A percentile compares a stretch with the other conserved stretches of the same genome.
Conservation (phyloP, 2,888 invertebrate genomes). For the Apoda limacodes region DNA sequence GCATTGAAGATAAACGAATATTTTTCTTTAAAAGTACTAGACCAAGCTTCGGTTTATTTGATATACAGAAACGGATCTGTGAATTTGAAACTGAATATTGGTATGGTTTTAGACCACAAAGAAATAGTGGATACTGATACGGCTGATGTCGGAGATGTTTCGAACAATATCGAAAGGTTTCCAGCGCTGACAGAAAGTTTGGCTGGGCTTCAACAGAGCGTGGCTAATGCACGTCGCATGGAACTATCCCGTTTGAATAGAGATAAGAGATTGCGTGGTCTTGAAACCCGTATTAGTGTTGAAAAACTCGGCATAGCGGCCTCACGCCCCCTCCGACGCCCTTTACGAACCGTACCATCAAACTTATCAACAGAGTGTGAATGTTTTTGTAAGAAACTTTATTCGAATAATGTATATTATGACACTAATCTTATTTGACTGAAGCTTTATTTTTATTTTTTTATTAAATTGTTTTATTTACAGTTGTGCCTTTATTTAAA, state of each 20-base stretch:
- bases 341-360: constrained; percentile 20
- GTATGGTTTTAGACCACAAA: constrained; percentile 62
- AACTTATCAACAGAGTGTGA: neutral
- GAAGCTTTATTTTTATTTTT: constrained; percentile 11
- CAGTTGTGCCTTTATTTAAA: too few species aligned
- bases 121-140: constrained; percentile 54
- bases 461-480: constrained; percentile 5
- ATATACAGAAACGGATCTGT: constrained; percentile 48
- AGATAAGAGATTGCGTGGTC: constrained; percentile 31
- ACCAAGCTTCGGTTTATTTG: constrained; percentile 51
- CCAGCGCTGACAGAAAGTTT: constrained; percentile 44
- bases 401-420: constrained; percentile 34
- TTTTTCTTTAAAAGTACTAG: constrained; percentile 50
- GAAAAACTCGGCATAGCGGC: constrained; percentile 33
- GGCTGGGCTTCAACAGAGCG: constrained; percentile 38
- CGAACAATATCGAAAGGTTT: constrained; percentile 23
- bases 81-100: constrained; percentile 51
- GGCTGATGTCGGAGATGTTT: constrained; percentile 28
- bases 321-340: constrained; percentile 32
- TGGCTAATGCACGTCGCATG: constrained; percentile 37
- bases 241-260: constrained; percentile 35
- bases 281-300: constrained; percentile 28
- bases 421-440: constrained; percentile 34
- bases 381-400: constrained; percentile 32
- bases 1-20: constrained; percentile 57